A percentile compares a stretch with the other conserved stretches of the same genome.
Conservation (phyloP, 2,888 invertebrate genomes). For the Tetragnatha montana region DNA sequence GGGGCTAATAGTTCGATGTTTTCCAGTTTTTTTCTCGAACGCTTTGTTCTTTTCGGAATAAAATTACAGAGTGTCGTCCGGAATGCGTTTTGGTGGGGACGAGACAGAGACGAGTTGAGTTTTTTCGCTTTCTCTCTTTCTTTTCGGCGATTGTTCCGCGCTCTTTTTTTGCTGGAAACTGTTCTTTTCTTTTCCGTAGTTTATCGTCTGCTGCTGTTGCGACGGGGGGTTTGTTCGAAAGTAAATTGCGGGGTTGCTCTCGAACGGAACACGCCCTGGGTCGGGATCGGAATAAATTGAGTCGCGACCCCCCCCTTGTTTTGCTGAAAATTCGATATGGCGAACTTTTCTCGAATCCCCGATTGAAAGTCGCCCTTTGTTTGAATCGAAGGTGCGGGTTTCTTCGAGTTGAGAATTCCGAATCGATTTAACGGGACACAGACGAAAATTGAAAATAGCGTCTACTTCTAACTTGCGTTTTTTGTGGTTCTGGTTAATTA, state of each 20-base stretch:
- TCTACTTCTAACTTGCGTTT: too few species aligned
- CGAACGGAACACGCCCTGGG: conserved; percentile 27
- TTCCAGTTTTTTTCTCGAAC: conserved; percentile 29
- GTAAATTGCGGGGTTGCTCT: conserved; percentile 42
- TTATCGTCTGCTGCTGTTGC: conserved; percentile 6
- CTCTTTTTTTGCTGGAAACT: neutral
- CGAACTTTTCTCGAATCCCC: too few species aligned
- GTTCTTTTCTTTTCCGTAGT: neutral
- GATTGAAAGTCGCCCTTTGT: too few species aligned
- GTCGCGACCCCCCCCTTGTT: neutral
- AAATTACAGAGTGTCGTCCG: conserved; percentile 61
- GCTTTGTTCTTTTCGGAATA: conserved; percentile 60
- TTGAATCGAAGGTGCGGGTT: too few species aligned
- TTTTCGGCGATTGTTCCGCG: conserved; percentile 3
- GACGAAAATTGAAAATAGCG: too few species aligned
- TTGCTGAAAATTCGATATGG: neutral
- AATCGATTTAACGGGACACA: too few species aligned
- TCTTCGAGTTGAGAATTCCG: too few species aligned
- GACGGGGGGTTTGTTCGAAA: conserved; percentile 17
- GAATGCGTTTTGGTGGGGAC: conserved; percentile 45
- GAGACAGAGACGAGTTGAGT: neutral
- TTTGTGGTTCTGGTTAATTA: too few species aligned
- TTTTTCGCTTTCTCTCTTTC: conserved; percentile 9
- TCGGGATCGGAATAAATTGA: conserved; percentile 15
- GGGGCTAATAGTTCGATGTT: conserved; percentile 70